Percentiles rank a stretch among this genome's conserved stretches.
Conservation (phyloP, 2,888 invertebrate genomes). For the Acronicta aceris region DNA sequence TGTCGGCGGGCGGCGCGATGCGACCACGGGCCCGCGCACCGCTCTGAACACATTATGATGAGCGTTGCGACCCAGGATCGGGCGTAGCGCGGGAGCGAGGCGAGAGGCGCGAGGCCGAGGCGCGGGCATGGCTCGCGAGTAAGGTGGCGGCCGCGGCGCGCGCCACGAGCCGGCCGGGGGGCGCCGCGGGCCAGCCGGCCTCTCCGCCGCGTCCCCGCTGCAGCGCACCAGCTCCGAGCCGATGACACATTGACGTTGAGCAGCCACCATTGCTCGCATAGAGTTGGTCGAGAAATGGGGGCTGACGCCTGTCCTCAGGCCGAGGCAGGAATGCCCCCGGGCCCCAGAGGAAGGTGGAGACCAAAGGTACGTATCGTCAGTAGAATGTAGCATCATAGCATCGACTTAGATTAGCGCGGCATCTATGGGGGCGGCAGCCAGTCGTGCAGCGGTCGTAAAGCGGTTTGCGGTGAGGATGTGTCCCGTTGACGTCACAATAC, state of each 20-base stretch:
- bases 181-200: conserved; percentile 83
- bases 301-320: conserved; percentile 99
- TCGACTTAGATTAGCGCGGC: conserved; percentile 24
- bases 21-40: conserved; percentile 63
- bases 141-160: conserved; percentile 61
- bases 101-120: conserved; percentile 64
- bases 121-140: conserved; percentile 69
- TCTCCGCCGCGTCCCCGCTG: conserved; percentile 78
- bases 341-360: conserved; percentile 92
- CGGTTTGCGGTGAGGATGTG: conserved; percentile 72
- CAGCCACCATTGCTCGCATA: conserved; percentile 98
- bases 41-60: conserved; percentile 62
- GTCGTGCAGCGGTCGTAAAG: conserved; percentile 65
- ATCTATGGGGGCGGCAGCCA: conserved; percentile 54
- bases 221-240: conserved; percentile 78
- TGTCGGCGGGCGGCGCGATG: conserved; percentile 66
- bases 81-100: conserved; percentile 56
- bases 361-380: conserved; percentile 90
- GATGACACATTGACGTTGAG: conserved; percentile 88
- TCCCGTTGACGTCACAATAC: conserved; percentile 68
- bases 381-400: conserved; percentile 37
- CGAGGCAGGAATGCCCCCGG: conserved; percentile 98
- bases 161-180: conserved; percentile 79
- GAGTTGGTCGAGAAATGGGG: conserved; percentile 99
- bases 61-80: conserved; percentile 43